phyloP scores from a whole-genome alignment of 1,140 invertebrate species.

The Colletes gigas region DNA sequence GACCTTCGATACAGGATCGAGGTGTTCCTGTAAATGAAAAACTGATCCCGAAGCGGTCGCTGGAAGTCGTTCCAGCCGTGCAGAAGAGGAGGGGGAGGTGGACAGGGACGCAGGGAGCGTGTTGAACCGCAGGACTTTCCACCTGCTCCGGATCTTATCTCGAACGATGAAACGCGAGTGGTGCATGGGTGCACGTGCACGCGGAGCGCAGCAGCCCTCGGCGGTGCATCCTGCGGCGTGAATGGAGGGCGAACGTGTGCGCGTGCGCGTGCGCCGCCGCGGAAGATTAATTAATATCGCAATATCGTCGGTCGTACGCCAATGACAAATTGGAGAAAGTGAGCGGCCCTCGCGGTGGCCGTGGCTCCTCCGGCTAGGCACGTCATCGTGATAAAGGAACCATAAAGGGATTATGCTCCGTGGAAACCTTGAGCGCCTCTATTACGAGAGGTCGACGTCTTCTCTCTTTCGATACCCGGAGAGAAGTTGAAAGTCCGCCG shows the following conservation, averaged over 20 bases:
- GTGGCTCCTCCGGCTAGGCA: constrained; percentile 42
- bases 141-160: constrained; percentile 61
- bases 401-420: constrained; percentile 53
- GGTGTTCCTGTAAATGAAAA: not conserved
- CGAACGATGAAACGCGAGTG: constrained; percentile 55
- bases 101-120: not conserved
- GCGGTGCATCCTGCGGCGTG: constrained; percentile 47
- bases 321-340: constrained; percentile 76
- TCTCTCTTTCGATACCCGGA: constrained; percentile 32
- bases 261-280: constrained; percentile 30
- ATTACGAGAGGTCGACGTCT: constrained; percentile 45
- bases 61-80: too few species aligned
- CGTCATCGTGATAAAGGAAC: constrained; percentile 66
- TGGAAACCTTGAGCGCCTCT: constrained; percentile 42
- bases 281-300: constrained; percentile 74
- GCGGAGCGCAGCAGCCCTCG: not conserved
- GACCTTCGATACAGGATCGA: too few species aligned
- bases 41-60: not conserved
- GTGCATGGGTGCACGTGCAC: constrained; percentile 33
- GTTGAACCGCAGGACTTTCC: constrained; percentile 38
- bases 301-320: constrained; percentile 63
- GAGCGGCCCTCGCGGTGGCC: constrained; percentile 63
- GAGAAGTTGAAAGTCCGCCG: constrained; percentile 3
- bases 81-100: too few species aligned
- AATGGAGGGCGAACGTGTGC: constrained; percentile 44